phyloP scores from a whole-genome alignment of 1,140 invertebrate species.

The Hypsibius dujardini region DNA sequence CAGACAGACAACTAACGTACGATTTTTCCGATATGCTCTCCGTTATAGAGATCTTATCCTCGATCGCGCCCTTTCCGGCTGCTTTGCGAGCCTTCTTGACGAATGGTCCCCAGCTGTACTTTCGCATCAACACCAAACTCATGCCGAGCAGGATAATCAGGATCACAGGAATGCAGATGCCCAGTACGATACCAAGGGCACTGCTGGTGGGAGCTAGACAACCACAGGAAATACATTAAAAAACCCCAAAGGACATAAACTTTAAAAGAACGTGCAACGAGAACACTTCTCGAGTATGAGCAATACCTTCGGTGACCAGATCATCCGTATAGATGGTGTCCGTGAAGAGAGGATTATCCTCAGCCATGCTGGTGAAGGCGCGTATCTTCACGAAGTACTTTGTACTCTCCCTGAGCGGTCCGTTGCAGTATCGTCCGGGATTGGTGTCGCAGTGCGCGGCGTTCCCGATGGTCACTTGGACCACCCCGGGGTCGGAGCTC shows the following conservation, averaged over 20 bases:
- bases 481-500: conserved; percentile 50
- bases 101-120: background rate
- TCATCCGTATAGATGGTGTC: conserved; percentile 73
- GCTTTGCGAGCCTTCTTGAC: conserved; percentile 8
- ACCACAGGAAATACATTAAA: conserved; percentile 13
- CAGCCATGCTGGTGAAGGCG: conserved; percentile 56
- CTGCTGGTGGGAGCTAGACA: background rate
- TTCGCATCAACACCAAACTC: background rate
- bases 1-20: conserved; percentile 28
- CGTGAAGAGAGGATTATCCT: conserved; percentile 56
- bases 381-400: conserved; percentile 74
- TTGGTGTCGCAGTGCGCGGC: background rate
- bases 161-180: conserved; percentile 16
- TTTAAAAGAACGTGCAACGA: background rate
- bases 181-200: background rate
- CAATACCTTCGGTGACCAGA: conserved; percentile 47
- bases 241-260: background rate
- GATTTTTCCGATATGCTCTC: conserved; percentile 59
- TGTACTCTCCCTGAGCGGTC: conserved; percentile 70
- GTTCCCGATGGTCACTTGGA: conserved; percentile 23
- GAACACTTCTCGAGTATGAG: too few relatives aligned
- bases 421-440: conserved; percentile 59
- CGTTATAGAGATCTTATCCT: conserved; percentile 53
- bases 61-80: conserved; percentile 29
- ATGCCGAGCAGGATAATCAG: conserved; percentile 27